Conservation (phyloP, 1,140 invertebrate species). For the Drosophila santomea region DNA sequence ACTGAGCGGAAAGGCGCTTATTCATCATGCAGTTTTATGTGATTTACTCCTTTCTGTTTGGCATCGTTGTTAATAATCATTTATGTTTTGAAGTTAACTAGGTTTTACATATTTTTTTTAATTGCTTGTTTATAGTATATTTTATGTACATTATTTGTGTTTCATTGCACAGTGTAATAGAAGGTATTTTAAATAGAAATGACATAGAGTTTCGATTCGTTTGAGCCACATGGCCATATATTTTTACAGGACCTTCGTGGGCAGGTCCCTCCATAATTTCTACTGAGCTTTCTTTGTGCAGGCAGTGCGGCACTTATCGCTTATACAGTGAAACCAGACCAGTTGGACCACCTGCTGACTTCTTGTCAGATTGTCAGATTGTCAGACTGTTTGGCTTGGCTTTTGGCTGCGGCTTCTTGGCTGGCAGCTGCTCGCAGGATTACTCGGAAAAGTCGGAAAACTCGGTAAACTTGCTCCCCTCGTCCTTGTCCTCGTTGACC, state of each 20-base stretch:
- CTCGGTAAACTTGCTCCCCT: background rate
- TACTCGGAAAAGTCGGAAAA: background rate
- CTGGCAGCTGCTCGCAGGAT: background rate
- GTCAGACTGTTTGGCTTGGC: slow-evolving; percentile 31
- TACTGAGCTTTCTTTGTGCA: slow-evolving; percentile 25
- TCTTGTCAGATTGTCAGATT: slow-evolving; percentile 34
- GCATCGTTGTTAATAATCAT: too few relatives aligned
- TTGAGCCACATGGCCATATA: too few relatives aligned
- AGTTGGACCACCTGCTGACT: slow-evolving; percentile 69
- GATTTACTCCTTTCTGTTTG: too few relatives aligned
- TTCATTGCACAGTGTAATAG: background rate
- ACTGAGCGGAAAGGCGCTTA: slow-evolving; percentile 17
- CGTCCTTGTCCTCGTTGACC: slow-evolving; percentile 72
- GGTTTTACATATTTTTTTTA: background rate
- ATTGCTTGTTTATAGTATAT: background rate
- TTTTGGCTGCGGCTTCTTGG: slow-evolving; percentile 7
- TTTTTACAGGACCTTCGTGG: too few relatives aligned
- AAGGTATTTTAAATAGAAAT: too few relatives aligned
- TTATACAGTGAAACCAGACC: slow-evolving; percentile 6
- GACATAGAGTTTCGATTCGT: too few relatives aligned
- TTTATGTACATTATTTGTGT: background rate
- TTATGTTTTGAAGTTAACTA: background rate
- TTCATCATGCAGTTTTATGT: background rate
- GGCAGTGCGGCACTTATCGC: slow-evolving; percentile 24
- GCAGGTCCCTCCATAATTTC: background rate